A percentile compares a stretch with the other conserved stretches of the same genome.
Conservation (phyloP, 2,888 invertebrate genomes). For the Lasioglossum oenotherae region DNA sequence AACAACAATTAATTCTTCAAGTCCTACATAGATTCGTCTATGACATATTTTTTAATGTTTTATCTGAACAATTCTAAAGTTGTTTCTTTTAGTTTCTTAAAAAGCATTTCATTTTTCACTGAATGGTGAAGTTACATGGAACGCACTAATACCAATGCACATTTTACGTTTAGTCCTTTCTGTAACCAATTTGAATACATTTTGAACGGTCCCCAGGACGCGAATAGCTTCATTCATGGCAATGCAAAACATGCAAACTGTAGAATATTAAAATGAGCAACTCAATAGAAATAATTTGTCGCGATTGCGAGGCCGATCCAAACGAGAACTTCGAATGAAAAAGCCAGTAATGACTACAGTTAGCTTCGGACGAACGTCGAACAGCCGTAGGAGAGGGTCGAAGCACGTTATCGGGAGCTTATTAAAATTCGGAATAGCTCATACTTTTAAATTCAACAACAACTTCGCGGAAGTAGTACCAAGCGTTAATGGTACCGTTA, state of each 20-base stretch:
- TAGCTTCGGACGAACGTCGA: background rate
- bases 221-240: background rate
- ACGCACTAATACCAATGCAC: background rate
- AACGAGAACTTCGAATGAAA: conserved; percentile 3
- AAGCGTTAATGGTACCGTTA: conserved; percentile 26
- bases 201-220: background rate
- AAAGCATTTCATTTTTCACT: too few relatives aligned
- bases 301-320: background rate
- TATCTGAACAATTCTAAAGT: background rate
- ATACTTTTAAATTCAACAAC: conserved; percentile 22
- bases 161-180: background rate
- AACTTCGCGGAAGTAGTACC: conserved; percentile 29
- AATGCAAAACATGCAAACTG: background rate
- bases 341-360: background rate
- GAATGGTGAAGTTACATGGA: background rate
- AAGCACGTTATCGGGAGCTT: conserved; percentile 13
- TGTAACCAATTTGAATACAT: background rate
- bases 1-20: too few relatives aligned
- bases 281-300: background rate
- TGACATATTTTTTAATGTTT: background rate
- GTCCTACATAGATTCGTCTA: background rate
- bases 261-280: background rate
- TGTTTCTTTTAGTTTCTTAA: background rate
- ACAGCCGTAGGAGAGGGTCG: conserved; percentile 3
- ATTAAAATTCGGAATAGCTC: conserved; percentile 25